Conservation (phyloP, 2,113 vertebrate genomes). For the Enhydra lutris region DNA sequence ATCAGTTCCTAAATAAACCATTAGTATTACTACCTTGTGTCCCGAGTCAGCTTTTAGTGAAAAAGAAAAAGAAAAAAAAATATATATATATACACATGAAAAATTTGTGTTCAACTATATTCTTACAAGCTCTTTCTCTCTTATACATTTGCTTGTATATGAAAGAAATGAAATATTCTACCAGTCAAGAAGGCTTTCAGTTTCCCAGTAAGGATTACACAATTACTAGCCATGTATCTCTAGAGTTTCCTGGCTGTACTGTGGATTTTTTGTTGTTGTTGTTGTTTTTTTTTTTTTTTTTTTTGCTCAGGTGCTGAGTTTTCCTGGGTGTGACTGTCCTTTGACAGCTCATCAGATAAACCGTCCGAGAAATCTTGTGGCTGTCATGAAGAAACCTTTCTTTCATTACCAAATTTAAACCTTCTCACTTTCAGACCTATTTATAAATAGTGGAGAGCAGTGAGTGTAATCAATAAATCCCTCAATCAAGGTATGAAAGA, state of each 20-base stretch:
- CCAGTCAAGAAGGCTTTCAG: background rate
- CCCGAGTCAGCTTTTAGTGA: background rate
- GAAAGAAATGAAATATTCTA: background rate
- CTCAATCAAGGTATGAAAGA: conserved; percentile 65
- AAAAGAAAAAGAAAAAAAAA: background rate
- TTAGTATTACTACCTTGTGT: background rate
- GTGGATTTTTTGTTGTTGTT: background rate
- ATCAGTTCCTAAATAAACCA: background rate
- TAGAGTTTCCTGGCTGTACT: background rate
- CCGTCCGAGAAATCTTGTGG: conserved; percentile 30
- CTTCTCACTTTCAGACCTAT: conserved; percentile 19
- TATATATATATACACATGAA: background rate
- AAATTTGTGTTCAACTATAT: background rate
- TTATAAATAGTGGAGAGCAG: conserved; percentile 34
- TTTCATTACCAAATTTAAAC: conserved; percentile 60
- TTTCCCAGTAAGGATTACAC: background rate
- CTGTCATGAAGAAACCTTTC: background rate
- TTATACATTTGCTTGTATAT: background rate
- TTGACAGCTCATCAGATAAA: conserved; percentile 30
- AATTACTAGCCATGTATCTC: background rate
- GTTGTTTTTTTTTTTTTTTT: background rate
- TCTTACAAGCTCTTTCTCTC: background rate
- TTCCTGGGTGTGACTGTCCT: background rate
- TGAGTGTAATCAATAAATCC: conserved; percentile 53
- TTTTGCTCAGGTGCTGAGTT: background rate